Evolutionary conservation across 1,140 invertebrate genomes (phyloP), one percentile per base, ranked within the genome.

Genomic region (Teleopsis dalmanni): DNA sequence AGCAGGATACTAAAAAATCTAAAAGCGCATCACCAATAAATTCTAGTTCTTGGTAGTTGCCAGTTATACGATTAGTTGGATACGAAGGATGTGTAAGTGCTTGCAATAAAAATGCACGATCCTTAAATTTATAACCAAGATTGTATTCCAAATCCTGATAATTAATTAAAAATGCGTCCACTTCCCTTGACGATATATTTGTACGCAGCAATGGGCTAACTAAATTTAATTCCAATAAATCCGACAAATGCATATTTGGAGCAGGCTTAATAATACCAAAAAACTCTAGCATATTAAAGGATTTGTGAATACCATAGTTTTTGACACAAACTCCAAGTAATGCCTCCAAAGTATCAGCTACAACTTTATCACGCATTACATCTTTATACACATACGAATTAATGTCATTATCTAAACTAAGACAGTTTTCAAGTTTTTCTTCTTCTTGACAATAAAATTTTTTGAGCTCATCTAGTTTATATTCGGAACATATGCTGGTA

Each of bases 11-110:
- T 0, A 97, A 73, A 70, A 94, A 95, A 74, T 98, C 94, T 29
- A 98, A 73, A 29, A 98, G 82, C 4, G 95, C 93, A 78, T 98
- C 95, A 19, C 95, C 95, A 4, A 98, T 75, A 70, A 98, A 98
- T 71, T 98, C 95, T 8, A 98, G 70, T 37, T 94, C 78, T 66
- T 98, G 91, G 72, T 98, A 98, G 62, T 89, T 93, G 55, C 87
- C 83, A 1, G 92, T 96, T 16, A 90, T 66, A 5, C 79, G 78
- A 70, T 96, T 95, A 9, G 82, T 80, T 37, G 82, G 81, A 73
- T 88, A 95, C 0, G 91, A 94, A 1, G 94, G 83, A 76, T 98
- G 95, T 0, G 92, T 94, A 54, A 97, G 79, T 0, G 94, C 88
- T 79, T 96, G 82, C 23, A 89, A 65, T 11, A 88, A 62, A 59